phyloP scores from a whole-genome alignment of 2,113 vertebrate species.

The Raja brachyura region DNA sequence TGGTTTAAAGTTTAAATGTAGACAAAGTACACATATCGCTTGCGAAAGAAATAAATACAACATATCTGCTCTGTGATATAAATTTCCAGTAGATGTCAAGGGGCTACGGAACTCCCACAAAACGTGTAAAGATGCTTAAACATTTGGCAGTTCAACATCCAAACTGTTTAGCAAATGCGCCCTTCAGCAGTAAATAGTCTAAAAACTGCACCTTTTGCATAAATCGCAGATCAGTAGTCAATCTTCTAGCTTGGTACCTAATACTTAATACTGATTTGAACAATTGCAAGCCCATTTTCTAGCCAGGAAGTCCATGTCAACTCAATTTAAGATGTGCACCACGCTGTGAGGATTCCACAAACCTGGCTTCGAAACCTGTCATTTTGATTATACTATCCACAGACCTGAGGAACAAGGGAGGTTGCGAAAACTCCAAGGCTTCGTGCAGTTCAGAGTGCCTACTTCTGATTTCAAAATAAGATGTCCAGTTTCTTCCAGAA shows the following conservation, averaged over 20 bases:
- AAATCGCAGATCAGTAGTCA: slow-evolving; percentile 61
- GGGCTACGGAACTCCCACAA: slow-evolving; percentile 12
- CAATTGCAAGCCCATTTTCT: slow-evolving; percentile 56
- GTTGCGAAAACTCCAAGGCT: slow-evolving; percentile 87
- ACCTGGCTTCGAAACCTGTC: slow-evolving; percentile 74
- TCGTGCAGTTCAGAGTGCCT: slow-evolving; percentile 77
- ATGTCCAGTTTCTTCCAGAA: slow-evolving; percentile 62
- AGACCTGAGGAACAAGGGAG: slow-evolving; percentile 91
- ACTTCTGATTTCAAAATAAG: slow-evolving; percentile 62
- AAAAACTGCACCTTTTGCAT: slow-evolving; percentile 34
- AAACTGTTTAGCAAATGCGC: slow-evolving; percentile 32
- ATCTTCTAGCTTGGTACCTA: slow-evolving; percentile 16
- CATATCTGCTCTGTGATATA: slow-evolving; percentile 26
- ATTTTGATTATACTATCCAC: slow-evolving; percentile 54
- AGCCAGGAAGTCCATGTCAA: slow-evolving; percentile 52
- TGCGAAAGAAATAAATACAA: slow-evolving; percentile 31
- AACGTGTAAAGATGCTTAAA: slow-evolving; percentile 23
- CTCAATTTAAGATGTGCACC: not conserved
- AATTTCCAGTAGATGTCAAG: slow-evolving; percentile 35
- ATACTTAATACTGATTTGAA: slow-evolving; percentile 62
- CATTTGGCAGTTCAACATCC: slow-evolving; percentile 22
- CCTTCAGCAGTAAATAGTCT: slow-evolving; percentile 22
- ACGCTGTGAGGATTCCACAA: slow-evolving; percentile 54
- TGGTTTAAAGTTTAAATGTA: slow-evolving; percentile 21
- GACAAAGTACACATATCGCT: slow-evolving; percentile 28